Percentiles rank a stretch among this genome's conserved stretches.
These are phyloP conservation scores for Rhynchonycteris naso DNA, from an alignment of 2,797 vertebrate species.

Conservation along the genomic window DNA sequence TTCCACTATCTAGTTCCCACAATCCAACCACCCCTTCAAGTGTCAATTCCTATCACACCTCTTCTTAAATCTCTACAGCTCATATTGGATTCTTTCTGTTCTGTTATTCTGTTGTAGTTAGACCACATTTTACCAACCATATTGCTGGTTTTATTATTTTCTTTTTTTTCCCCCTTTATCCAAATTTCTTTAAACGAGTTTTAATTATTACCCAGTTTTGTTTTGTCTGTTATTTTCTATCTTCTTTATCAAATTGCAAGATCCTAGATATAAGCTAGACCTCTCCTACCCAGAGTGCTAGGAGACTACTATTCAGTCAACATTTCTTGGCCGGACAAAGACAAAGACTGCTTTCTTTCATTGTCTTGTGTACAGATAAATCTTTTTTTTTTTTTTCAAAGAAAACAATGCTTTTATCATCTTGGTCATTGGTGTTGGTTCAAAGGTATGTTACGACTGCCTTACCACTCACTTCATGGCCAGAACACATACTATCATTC, in stretches of 20 bases:
- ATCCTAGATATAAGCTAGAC: background rate
- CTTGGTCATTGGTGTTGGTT: background rate
- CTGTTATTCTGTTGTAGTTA: background rate
- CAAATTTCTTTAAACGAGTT: background rate
- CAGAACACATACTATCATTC: background rate
- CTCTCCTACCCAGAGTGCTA: background rate
- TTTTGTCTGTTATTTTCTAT: background rate
- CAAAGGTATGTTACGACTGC: background rate
- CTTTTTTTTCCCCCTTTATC: background rate
- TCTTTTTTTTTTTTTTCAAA: no score
- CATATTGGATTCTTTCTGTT: background rate
- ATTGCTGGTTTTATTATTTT: background rate
- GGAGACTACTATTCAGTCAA: background rate
- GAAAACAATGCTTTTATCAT: background rate
- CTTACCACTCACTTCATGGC: background rate
- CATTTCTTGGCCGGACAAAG: background rate
- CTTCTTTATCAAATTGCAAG: background rate
- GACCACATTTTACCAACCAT: background rate
- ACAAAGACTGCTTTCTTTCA: background rate
- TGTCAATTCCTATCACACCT: background rate
- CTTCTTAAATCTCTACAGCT: background rate
- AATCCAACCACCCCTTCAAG: background rate
- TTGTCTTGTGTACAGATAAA: no score
- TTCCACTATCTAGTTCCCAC: background rate
- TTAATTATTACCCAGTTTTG: background rate